These are phyloP conservation scores for Xenus cinereus DNA, from an alignment of 2,113 vertebrate genomes.

Conservation along the genomic window DNA sequence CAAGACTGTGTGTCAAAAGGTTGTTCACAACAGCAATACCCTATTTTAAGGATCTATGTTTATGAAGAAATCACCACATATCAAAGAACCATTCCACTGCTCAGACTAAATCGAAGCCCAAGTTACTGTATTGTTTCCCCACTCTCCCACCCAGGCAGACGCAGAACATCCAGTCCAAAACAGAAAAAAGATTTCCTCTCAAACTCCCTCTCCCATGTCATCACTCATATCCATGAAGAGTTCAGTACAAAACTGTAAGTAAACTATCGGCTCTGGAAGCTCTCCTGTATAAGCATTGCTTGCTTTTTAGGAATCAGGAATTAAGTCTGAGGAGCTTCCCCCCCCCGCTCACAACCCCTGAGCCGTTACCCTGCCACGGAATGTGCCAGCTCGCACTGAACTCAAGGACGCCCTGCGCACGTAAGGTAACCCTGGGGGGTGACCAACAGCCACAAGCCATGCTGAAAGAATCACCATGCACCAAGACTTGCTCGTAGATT, in stretches of 20 bases:
- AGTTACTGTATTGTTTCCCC: background rate
- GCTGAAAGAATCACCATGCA: background rate
- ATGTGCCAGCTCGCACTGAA: background rate
- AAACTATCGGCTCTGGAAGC: background rate
- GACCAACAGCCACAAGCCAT: background rate
- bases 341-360: rapidly evolving
- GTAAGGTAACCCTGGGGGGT: background rate
- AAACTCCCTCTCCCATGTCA: background rate
- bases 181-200: background rate
- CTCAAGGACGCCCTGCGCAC: rapidly evolving
- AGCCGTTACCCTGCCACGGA: background rate
- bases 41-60: background rate
- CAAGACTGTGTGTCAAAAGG: background rate
- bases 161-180: background rate
- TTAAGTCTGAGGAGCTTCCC: background rate
- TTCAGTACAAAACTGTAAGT: background rate
- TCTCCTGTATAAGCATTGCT: background rate
- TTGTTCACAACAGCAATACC: background rate
- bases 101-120: background rate
- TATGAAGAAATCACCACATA: background rate
- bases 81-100: background rate
- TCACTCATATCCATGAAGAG: background rate
- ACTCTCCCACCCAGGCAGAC: background rate
- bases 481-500: background rate
- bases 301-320: background rate